Conservation (phyloP, 1,140 invertebrate genomes). For the Microvelia longipes region DNA sequence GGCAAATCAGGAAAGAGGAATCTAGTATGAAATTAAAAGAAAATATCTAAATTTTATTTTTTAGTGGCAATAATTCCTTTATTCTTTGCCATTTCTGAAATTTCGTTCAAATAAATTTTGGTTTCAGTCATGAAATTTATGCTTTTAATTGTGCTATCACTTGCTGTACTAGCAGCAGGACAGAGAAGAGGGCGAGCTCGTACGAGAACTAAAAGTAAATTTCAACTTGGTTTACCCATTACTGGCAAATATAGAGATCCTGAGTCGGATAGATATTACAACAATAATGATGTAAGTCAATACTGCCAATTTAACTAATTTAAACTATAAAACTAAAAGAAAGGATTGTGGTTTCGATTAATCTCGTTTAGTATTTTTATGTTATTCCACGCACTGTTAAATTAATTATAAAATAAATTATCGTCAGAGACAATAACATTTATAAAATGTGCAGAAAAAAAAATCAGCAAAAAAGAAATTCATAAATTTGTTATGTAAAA, state of each 20-base stretch:
- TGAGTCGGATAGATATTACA: constrained; percentile 73
- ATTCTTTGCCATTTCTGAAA: too few relatives aligned
- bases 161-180: constrained; percentile 24
- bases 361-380: background rate
- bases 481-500: too few relatives aligned
- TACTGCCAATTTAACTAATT: background rate
- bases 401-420: too few relatives aligned
- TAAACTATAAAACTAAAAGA: background rate
- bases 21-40: too few relatives aligned
- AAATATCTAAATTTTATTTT: too few relatives aligned
- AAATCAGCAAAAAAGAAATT: too few relatives aligned
- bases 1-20: too few relatives aligned
- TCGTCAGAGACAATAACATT: too few relatives aligned
- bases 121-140: constrained; percentile 12
- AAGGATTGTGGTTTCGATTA: background rate
- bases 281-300: constrained; percentile 62
- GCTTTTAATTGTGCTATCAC: constrained; percentile 27
- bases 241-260: constrained; percentile 73
- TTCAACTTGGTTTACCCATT: constrained; percentile 67
- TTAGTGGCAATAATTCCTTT: too few relatives aligned
- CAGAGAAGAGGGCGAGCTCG: constrained; percentile 35
- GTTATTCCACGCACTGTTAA: background rate
- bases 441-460: too few relatives aligned
- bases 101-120: too few relatives aligned
- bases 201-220: constrained; percentile 51